Percentiles rank a stretch among this genome's conserved stretches.
Conservation (phyloP, 2,113 vertebrate species). For the Felis chaus region DNA sequence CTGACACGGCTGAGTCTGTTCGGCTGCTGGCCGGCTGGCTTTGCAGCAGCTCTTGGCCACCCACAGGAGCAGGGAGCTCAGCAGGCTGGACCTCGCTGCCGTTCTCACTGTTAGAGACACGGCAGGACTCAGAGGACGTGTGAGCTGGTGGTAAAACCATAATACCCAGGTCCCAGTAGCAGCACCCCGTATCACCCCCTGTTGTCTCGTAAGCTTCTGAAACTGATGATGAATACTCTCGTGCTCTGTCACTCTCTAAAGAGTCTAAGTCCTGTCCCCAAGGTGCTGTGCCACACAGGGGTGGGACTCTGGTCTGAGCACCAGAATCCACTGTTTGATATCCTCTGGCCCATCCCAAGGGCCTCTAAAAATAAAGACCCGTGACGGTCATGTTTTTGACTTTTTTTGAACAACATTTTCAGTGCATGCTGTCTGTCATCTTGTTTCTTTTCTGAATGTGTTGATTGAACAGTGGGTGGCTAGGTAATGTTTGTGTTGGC, state of each 20-base stretch:
- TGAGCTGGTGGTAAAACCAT: not conserved
- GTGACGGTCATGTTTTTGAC: not conserved
- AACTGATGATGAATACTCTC: not conserved
- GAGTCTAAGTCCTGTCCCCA: not conserved
- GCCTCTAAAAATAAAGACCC: slow-evolving; percentile 43
- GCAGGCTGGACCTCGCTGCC: not conserved
- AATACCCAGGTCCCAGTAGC: not conserved
- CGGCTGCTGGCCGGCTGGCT: not conserved
- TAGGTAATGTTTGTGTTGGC: slow-evolving; percentile 65
- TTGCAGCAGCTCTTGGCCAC: not conserved
- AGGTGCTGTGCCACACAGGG: not conserved
- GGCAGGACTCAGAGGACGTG: not conserved
- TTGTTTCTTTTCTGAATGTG: slow-evolving; percentile 59
- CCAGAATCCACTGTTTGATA: not conserved
- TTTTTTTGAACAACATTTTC: slow-evolving; percentile 31
- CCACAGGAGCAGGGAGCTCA: not conserved
- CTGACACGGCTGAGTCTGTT: not conserved
- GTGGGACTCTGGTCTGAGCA: not conserved
- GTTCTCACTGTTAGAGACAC: not conserved
- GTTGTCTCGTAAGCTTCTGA: not conserved
- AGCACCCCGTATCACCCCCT: not conserved
- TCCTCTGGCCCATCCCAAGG: not conserved
- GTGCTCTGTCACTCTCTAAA: not conserved
- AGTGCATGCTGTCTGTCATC: slow-evolving; percentile 40
- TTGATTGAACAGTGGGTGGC: slow-evolving; percentile 62